Evolutionary conservation across 1,140 invertebrate genomes (phyloP).

Genomic region (Aphelenchoides besseyi): DNA sequence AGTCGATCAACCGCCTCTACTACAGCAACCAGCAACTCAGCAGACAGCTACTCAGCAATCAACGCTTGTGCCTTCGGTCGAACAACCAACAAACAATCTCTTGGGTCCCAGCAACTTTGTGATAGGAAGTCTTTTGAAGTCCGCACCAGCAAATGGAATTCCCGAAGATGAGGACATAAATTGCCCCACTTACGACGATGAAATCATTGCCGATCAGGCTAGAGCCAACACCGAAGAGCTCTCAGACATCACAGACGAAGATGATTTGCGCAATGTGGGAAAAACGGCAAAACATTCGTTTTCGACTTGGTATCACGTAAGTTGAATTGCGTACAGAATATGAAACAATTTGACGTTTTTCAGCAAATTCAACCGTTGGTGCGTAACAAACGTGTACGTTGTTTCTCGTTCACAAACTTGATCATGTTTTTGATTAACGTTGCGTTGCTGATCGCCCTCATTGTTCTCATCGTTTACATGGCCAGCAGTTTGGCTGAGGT

Average conservation of each 20-base stretch:
- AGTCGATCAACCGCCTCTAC: no score
- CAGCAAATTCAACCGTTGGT: constrained; percentile 1
- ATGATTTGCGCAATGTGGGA: not conserved
- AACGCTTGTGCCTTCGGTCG: no score
- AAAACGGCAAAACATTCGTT: constrained; percentile 5
- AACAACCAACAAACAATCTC: no score
- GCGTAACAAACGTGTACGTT: not conserved
- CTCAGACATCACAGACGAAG: not conserved
- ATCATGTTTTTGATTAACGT: not conserved
- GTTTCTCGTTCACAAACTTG: not conserved
- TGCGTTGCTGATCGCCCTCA: not conserved
- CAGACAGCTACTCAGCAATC: no score
- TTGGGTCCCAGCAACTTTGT: no score
- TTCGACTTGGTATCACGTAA: not conserved
- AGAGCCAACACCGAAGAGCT: not conserved
- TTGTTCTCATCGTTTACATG: not conserved
- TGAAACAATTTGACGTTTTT: not conserved
- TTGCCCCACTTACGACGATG: not conserved
- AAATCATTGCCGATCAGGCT: not conserved
- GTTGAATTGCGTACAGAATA: no score
- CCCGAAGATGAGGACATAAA: not conserved
- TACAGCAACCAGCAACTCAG: no score
- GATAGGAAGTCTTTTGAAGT: no score
- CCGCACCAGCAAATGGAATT: not conserved
- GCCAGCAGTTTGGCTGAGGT: not conserved